Percentiles rank a stretch among this genome's conserved stretches.
Evolutionary conservation across 2,888 invertebrate genomes (phyloP).

Genomic region (Synanthedon andrenaeformis): DNA sequence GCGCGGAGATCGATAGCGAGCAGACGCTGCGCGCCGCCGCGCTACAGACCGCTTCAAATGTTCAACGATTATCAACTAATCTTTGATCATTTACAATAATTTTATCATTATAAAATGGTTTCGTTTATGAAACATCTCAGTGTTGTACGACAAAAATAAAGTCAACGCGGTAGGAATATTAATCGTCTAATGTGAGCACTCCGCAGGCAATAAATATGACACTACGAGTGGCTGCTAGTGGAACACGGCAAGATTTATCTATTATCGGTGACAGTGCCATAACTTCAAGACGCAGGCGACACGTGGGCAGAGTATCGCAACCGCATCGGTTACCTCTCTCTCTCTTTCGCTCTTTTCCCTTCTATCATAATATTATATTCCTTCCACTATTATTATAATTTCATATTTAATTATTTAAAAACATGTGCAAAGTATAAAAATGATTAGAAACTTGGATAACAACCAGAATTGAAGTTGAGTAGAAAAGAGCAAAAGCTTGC

Average conservation of each 20-base stretch:
- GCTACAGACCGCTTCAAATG: constrained; percentile 28
- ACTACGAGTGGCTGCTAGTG: constrained; percentile 25
- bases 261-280: constrained; percentile 29
- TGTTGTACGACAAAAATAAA: background rate
- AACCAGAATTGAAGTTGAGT: too few relatives aligned
- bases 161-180: background rate
- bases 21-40: constrained; percentile 56
- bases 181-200: background rate
- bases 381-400: too few relatives aligned
- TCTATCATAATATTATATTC: too few relatives aligned
- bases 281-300: constrained; percentile 28
- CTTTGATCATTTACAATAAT: too few relatives aligned
- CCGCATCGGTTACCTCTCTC: constrained; percentile 17
- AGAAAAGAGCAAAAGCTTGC: too few relatives aligned
- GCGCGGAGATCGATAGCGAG: constrained; percentile 57
- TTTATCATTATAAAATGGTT: background rate
- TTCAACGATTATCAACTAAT: background rate
- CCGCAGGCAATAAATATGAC: constrained; percentile 9
- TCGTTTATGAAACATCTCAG: background rate
- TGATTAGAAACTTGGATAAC: too few relatives aligned
- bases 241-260: constrained; percentile 26
- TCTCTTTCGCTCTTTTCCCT: constrained; percentile 23
- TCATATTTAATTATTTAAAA: too few relatives aligned
- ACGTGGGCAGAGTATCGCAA: constrained; percentile 25
- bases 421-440: too few relatives aligned